Conservation (phyloP, 2,113 vertebrate species). For the Podilymbus podiceps region DNA sequence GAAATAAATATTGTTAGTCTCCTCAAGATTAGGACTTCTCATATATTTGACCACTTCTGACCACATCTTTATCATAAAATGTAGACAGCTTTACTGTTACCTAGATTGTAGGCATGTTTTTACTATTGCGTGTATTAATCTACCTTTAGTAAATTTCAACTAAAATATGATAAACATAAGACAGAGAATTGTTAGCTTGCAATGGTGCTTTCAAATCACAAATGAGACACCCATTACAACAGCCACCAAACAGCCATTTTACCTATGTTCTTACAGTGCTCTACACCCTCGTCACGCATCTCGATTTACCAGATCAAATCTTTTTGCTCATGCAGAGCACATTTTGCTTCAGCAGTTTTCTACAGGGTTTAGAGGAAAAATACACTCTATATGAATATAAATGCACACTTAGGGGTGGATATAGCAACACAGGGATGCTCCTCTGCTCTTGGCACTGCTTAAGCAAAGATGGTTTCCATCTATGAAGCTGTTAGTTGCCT, state of each 20-base stretch:
- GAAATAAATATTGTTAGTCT: background rate
- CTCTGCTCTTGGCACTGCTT: background rate
- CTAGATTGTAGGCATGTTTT: background rate
- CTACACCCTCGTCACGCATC: background rate
- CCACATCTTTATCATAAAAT: background rate
- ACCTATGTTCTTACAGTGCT: background rate
- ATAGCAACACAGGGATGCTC: background rate
- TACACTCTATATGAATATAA: background rate
- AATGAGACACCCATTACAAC: background rate
- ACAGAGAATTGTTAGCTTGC: background rate
- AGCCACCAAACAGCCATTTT: background rate
- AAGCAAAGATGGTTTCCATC: background rate
- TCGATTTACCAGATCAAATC: background rate
- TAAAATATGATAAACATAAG: background rate
- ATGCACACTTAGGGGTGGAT: background rate
- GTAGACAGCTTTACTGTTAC: background rate
- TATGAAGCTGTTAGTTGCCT: background rate
- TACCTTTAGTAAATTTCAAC: background rate
- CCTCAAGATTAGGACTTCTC: background rate
- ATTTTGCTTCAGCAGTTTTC: background rate
- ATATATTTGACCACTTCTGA: background rate
- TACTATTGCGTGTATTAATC: background rate
- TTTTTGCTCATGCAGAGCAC: background rate
- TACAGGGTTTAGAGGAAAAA: background rate
- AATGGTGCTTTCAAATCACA: background rate